Evolutionary conservation across 2,113 vertebrate genomes (phyloP).

Genomic region (Junco hyemalis): DNA sequence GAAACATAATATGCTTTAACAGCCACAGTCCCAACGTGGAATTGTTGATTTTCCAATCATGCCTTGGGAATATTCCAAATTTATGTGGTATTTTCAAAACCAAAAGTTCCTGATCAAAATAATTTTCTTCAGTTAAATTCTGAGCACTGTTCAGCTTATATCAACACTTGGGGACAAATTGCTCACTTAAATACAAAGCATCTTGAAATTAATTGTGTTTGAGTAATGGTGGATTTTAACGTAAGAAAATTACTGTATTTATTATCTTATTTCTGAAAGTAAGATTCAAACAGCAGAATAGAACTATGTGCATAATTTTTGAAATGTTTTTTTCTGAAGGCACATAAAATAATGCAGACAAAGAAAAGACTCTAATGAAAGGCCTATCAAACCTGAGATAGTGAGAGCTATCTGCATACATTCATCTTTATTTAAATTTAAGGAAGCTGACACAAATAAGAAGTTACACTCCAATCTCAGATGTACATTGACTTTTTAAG

Average conservation of each 20-base stretch:
- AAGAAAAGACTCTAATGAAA: not conserved
- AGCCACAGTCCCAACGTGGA: accelerated
- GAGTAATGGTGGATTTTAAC: not conserved
- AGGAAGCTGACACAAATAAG: not conserved
- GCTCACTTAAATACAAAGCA: not conserved
- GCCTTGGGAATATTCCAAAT: not conserved
- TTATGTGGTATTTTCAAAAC: not conserved
- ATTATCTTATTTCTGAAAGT: not conserved
- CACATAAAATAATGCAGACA: not conserved
- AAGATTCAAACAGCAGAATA: not conserved
- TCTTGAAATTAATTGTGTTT: not conserved
- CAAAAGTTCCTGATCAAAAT: not conserved
- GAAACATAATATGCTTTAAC: not conserved
- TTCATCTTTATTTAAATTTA: not conserved
- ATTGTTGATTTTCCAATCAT: not conserved
- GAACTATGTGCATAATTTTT: not conserved
- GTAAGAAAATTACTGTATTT: not conserved
- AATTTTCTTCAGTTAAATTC: not conserved
- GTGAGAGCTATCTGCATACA: not conserved
- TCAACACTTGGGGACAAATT: not conserved
- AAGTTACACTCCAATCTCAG: not conserved
- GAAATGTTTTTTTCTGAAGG: not conserved
- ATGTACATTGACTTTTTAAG: not conserved
- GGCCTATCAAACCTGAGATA: not conserved
- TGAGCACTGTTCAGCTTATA: not conserved